phyloP scores from a whole-genome alignment of 2,888 invertebrate genomes.

The Barypeithes pellucidus region DNA sequence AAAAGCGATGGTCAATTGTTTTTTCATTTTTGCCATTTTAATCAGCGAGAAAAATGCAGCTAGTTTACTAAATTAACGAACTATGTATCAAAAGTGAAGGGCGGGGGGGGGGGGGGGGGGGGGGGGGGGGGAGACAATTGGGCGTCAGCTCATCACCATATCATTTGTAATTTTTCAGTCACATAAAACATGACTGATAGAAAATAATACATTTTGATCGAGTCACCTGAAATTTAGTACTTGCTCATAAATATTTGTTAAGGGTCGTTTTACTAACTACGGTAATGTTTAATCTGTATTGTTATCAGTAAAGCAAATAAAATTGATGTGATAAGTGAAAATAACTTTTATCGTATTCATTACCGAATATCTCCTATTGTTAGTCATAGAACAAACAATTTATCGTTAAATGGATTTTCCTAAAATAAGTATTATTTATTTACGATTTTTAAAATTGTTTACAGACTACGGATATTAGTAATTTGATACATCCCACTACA shows the following conservation, averaged over 20 bases:
- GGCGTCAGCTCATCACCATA: too few species aligned
- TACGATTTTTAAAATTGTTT: constrained; percentile 11
- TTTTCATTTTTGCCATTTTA: too few species aligned
- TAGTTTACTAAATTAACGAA: too few species aligned
- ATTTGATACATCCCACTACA: not conserved
- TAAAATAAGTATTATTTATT: constrained; percentile 1
- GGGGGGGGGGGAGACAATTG: too few species aligned
- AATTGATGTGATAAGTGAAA: constrained; percentile 21
- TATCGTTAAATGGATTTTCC: constrained; percentile 22
- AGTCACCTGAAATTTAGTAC: not conserved
- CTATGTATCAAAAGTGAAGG: too few species aligned
- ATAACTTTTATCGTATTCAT: constrained; percentile 7
- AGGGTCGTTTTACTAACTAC: not conserved
- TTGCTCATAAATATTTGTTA: not conserved
- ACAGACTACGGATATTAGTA: constrained; percentile 4
- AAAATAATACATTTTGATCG: not conserved
- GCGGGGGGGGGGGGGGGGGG: too few species aligned
- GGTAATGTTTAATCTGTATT: constrained; percentile 10
- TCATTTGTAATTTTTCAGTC: too few species aligned
- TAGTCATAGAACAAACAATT: constrained; percentile 28
- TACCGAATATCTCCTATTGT: constrained; percentile 19
- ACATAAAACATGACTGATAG: not conserved
- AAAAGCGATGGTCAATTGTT: too few species aligned
- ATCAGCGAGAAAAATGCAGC: too few species aligned
- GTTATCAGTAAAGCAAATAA: constrained; percentile 12